Conservation (phyloP, 2,797 vertebrate species). For the Ceryle rudis region DNA sequence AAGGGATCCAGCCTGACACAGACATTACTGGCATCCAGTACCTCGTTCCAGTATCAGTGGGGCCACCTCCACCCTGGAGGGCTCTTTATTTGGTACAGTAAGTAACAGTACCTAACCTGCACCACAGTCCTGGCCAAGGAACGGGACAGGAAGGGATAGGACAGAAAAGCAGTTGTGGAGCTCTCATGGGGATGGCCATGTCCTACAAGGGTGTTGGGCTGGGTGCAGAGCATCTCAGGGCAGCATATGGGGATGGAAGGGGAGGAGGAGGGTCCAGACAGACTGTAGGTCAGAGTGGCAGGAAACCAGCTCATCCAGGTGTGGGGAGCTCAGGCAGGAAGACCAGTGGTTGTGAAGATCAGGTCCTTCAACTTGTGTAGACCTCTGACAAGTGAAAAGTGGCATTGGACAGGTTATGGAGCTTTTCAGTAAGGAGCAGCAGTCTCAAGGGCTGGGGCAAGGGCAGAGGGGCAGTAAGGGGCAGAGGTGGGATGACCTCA, state of each 20-base stretch:
- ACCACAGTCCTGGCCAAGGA: not conserved
- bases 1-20: not conserved
- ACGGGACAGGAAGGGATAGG: rapidly evolving
- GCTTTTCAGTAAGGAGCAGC: not conserved
- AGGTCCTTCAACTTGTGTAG: not conserved
- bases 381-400: not conserved
- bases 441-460: not conserved
- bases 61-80: not conserved
- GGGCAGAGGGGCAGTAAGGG: not conserved
- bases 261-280: not conserved
- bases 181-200: not conserved
- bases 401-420: not conserved
- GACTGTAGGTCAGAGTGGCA: not conserved
- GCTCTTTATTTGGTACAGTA: not conserved
- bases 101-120: rapidly evolving
- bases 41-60: rapidly evolving
- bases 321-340: not conserved
- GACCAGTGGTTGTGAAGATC: not conserved
- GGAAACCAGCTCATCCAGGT: not conserved
- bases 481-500: not conserved
- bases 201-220: not conserved
- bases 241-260: not conserved
- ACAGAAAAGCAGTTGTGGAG: not conserved
- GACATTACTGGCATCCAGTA: not conserved
- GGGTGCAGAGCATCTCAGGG: not conserved